phyloP scores from a whole-genome alignment of 2,888 invertebrate genomes.

The Copidosoma aretas region DNA sequence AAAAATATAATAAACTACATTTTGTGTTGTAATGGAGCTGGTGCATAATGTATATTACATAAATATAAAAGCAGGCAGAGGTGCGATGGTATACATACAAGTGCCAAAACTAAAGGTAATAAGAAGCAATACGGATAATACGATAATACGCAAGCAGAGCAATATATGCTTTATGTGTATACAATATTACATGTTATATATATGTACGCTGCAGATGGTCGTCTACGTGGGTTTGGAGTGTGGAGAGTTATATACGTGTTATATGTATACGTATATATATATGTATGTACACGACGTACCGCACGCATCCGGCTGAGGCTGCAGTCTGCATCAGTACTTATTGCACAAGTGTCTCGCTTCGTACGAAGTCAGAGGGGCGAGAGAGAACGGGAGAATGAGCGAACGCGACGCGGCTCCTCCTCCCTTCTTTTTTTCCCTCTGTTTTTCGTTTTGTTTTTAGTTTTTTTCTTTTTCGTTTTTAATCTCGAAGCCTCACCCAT shows the following conservation, averaged over 20 bases:
- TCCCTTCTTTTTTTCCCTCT: neutral
- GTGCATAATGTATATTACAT: neutral
- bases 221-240: neutral
- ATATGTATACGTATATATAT: too few relatives aligned
- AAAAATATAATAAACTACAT: too few relatives aligned
- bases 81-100: constrained; percentile 2
- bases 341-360: too few relatives aligned
- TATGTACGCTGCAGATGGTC: neutral
- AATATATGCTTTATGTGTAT: constrained; percentile 13
- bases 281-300: constrained; percentile 24
- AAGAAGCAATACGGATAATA: constrained; percentile 31
- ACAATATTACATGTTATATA: neutral
- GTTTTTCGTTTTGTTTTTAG: neutral
- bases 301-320: constrained; percentile 5
- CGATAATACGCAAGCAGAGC: constrained; percentile 44
- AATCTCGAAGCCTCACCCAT: neutral
- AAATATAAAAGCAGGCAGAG: constrained; percentile 16
- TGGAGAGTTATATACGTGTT: neutral
- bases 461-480: neutral
- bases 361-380: constrained; percentile 5
- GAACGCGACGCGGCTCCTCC: too few relatives aligned
- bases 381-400: constrained; percentile 9
- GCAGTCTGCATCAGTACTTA: neutral
- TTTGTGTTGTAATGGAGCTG: neutral
- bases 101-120: constrained; percentile 13